A percentile compares a stretch with the other conserved stretches of the same genome.
Conservation (phyloP, 1,140 invertebrate genomes). For the Pissodes strobi region DNA sequence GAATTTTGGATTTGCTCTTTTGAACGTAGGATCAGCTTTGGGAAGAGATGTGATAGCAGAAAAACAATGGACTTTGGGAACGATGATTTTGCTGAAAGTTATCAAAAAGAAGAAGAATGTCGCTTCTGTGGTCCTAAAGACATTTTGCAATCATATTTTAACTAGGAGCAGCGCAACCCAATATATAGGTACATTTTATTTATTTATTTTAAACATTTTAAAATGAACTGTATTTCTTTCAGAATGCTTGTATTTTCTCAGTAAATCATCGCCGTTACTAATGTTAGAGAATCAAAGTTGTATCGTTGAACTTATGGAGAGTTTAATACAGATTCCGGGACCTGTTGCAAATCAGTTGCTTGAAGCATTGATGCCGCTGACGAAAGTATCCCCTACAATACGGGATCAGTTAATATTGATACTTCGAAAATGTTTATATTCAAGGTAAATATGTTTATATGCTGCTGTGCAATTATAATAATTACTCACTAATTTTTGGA, state of each 20-base stretch:
- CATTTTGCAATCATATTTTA: conserved; percentile 58
- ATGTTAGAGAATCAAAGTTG: conserved; percentile 58
- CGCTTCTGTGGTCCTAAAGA: conserved; percentile 56
- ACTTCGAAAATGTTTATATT: conserved; percentile 63
- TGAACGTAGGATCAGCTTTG: conserved; percentile 51
- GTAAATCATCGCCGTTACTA: conserved; percentile 55
- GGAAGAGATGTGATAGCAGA: conserved; percentile 49
- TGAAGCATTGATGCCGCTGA: conserved; percentile 59
- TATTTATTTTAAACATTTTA: not conserved
- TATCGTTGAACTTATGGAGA: conserved; percentile 59
- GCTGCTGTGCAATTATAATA: too few species aligned
- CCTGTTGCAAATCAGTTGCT: conserved; percentile 56
- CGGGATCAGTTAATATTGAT: conserved; percentile 61
- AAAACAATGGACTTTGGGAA: conserved; percentile 57
- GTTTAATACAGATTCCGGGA: conserved; percentile 56
- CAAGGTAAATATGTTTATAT: conserved; percentile 50
- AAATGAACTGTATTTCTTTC: conserved; percentile 36
- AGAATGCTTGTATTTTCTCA: conserved; percentile 62
- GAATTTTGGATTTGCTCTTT: conserved; percentile 60
- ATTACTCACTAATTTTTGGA: too few species aligned
- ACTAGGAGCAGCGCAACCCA: conserved; percentile 54
- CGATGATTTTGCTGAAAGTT: conserved; percentile 59
- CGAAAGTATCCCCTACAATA: conserved; percentile 56
- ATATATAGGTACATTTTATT: conserved; percentile 63
- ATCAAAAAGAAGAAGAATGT: conserved; percentile 58